Evolutionary conservation across 2,797 vertebrate genomes (phyloP), one percentile per base, ranked within the genome.

Genomic region (Tapirus indicus): DNA sequence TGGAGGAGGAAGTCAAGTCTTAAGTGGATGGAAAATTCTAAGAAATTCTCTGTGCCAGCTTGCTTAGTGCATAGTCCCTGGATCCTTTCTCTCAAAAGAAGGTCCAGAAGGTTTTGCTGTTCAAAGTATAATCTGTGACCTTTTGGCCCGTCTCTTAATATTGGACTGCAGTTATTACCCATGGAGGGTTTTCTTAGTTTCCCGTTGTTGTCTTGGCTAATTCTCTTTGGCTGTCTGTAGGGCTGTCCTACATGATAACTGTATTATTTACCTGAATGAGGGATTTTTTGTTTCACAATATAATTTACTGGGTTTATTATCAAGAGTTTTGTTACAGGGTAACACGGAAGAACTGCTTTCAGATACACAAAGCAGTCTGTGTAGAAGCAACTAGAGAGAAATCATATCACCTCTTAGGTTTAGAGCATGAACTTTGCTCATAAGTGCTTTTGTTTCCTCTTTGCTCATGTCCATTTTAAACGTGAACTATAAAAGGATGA

Each of bases 261-360:
- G 5, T 87, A 47, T 88, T 75, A 27, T 83, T 92, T 79, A 83
- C 27, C 38, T 38, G 5, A 86, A 68, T 54, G 88, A 72, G 20
- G 10, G 27, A 29, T 32, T 95, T 96, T 38, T 94, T 92, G 41
- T 87, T 90, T 84, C 80, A 47, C 5, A 95, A 8, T 88, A 54
- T 54, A n/a, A 21, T 60, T 21, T 13, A 52, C 29, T 58, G 44
- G 32, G 7, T 60, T 91, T 68, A 88, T 60, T 38, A 60, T 41
- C 23, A 93, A 66, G 58, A 90, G 32, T 72, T 88, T 52, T 88
- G 25, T 91, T 86, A 60, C 72, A 97, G 13, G 27, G 7, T 25
- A n/a, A 21, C 44, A 49, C 79, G 25, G 25, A 62, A 90, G 44
- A 80, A 80, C 54, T 44, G 6, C 80, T 83, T 78, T 66, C 44